These are phyloP conservation scores for Heterodera schachtii DNA, from an alignment of 1,140 invertebrate species.

Conservation along the genomic window DNA sequence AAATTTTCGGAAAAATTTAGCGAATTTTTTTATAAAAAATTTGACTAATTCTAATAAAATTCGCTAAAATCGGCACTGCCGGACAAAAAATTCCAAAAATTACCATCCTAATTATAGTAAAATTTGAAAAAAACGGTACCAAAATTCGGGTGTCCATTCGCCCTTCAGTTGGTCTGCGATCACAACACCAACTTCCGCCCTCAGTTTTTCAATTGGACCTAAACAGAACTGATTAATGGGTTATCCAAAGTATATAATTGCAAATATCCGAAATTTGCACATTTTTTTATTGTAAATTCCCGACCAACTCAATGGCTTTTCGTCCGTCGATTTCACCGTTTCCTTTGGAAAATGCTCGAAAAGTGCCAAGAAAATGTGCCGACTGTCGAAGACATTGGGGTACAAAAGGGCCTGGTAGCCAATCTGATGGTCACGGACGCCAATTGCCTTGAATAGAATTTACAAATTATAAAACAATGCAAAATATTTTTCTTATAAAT, in stretches of 20 bases:
- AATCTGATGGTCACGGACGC: conserved; percentile 34
- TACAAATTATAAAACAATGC: neutral
- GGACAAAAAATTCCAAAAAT: conserved; percentile 3
- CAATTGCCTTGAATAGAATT: conserved; percentile 32
- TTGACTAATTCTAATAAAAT: neutral
- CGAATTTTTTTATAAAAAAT: no score
- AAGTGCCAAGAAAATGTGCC: conserved; percentile 38
- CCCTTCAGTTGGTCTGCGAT: conserved; percentile 32
- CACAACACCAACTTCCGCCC: conserved; percentile 23
- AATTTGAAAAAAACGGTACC: neutral
- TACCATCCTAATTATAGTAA: neutral
- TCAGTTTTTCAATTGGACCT: conserved; percentile 35
- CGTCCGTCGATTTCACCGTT: conserved; percentile 13
- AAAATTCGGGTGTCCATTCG: conserved; percentile 41
- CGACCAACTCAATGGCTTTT: conserved; percentile 31
- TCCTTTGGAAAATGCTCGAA: conserved; percentile 37
- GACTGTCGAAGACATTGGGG: conserved; percentile 37
- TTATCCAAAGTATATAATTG: no score
- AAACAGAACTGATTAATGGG: neutral
- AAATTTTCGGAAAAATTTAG: no score
- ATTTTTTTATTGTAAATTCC: no score
- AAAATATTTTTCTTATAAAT: no score
- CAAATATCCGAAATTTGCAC: no score
- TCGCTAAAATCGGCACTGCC: no score
- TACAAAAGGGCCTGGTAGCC: conserved; percentile 42